Evolutionary conservation across 1,140 invertebrate species (phyloP), one percentile per base, ranked within the genome.

Genomic region (Palaemon carinicauda): DNA sequence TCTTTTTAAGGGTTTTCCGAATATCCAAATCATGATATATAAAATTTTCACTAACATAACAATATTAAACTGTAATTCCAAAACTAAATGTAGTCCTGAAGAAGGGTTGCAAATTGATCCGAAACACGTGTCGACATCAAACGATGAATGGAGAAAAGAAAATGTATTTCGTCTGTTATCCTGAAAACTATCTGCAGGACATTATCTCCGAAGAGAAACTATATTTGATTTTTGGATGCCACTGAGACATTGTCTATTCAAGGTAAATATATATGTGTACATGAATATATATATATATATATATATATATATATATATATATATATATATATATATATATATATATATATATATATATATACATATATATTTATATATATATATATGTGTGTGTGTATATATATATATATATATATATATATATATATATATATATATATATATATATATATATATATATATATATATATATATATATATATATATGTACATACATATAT

Each of bases 301-400:
- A 15, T 19, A 15, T 19, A 15, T 19, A 27, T 71, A 71, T 71
- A 71, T 71, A 71, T 71, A 71, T 71, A 71, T 71, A 71, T 71
- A 71, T 71, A 71, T 71, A 71, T 71, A 71, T 71, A 71, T 71
- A 71, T 12, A 71, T 71, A 71, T 71, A 71, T 71, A 71, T 71
- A 71, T 71, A 71, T 71, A 71, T 71, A 71, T 71, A 71, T 71
- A 71, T 71, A 71, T 71, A 71, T 71, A 71, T 71, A 71, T 71
- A 71, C 27, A 71, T 71, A 71, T 71, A 71, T 71, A 71, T 71
- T 19, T 71, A 71, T 71, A 71, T 71, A 71, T 71, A 71, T 71
- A 71, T 71, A 71, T 71, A 71, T 71, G 27, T 71, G 27, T 71
- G 27, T 71, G 27, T 71, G 27, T 71, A 71, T 71, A 71, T 71